Evolutionary conservation across 92 coral and sea anemone genomes (phyloP).

Genomic region (Micromussa lordhowensis): DNA sequence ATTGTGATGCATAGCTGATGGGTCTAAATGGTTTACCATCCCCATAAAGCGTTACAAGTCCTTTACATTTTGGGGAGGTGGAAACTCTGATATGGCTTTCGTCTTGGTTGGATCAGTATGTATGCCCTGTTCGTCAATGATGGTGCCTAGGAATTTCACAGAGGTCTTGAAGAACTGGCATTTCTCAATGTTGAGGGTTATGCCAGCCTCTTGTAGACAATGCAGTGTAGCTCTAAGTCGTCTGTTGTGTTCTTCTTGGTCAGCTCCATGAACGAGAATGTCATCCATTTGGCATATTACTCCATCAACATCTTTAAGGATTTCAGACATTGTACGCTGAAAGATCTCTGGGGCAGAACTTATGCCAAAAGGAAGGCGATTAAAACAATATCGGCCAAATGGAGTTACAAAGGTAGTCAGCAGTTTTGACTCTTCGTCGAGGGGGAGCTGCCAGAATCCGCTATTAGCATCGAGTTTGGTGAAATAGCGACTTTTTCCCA

Average conservation of each 20-base stretch:
- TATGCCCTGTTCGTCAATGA: constrained; percentile 56
- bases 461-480: too few species aligned
- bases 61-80: too few species aligned
- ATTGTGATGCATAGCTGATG: constrained; percentile 23
- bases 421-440: too few species aligned
- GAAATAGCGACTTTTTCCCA: too few species aligned
- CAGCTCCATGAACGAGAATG: constrained; percentile 56
- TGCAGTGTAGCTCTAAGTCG: constrained; percentile 41
- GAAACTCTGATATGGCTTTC: constrained; percentile 54
- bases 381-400: too few species aligned
- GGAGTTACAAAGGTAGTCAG: too few species aligned
- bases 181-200: constrained; percentile 66
- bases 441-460: too few species aligned
- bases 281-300: too few species aligned
- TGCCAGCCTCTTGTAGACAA: constrained; percentile 53
- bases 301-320: constrained; percentile 52
- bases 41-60: too few species aligned
- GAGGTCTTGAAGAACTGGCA: constrained; percentile 61
- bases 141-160: too few species aligned
- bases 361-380: too few species aligned
- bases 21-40: too few species aligned
- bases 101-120: constrained; percentile 67
- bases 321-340: constrained; percentile 59
- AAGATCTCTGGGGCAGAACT: constrained; percentile 55
- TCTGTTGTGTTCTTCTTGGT: constrained; percentile 17